Conservation (phyloP, 1,140 invertebrate genomes). For the Halotydeus destructor region DNA sequence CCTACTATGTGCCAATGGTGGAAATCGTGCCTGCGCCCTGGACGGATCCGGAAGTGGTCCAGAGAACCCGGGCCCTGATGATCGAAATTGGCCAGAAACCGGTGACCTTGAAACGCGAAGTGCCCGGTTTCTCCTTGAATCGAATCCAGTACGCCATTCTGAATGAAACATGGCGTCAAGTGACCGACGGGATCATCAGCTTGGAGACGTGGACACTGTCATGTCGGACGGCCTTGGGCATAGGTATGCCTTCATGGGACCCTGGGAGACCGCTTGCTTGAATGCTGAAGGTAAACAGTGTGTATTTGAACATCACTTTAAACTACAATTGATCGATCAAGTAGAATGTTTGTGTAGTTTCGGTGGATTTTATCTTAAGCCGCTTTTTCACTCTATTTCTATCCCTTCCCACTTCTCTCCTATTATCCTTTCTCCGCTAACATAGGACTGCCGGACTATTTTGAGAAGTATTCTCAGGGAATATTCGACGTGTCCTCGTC, state of each 20-base stretch:
- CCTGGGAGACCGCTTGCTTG: slow-evolving; percentile 77
- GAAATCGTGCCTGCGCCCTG: slow-evolving; percentile 83
- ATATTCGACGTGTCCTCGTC: slow-evolving; percentile 44
- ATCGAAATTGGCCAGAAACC: slow-evolving; percentile 71
- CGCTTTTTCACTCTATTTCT: slow-evolving; percentile 3
- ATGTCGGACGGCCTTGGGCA: slow-evolving; percentile 84
- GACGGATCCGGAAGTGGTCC: slow-evolving; percentile 42
- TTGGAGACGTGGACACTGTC: slow-evolving; percentile 77
- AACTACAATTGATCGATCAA: not conserved
- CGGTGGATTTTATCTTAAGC: too few species aligned
- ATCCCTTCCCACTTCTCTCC: not conserved
- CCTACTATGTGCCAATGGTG: slow-evolving; percentile 79
- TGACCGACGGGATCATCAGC: slow-evolving; percentile 55
- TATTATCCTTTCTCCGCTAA: slow-evolving; percentile 3
- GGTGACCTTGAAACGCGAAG: slow-evolving; percentile 57
- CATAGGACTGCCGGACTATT: slow-evolving; percentile 43
- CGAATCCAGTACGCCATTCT: slow-evolving; percentile 87
- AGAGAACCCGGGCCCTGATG: slow-evolving; percentile 51
- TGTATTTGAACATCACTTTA: slow-evolving; percentile 16
- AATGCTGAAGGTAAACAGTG: slow-evolving; percentile 58
- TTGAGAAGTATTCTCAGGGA: slow-evolving; percentile 38
- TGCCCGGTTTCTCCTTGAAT: slow-evolving; percentile 78
- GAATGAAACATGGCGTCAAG: slow-evolving; percentile 73
- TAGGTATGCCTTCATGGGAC: slow-evolving; percentile 81
- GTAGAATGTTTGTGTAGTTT: slow-evolving; percentile 7